Base-by-base conservation (phyloP, 2,113 vertebrate genomes). In the Ptychochromis oligacanthus region DNA sequence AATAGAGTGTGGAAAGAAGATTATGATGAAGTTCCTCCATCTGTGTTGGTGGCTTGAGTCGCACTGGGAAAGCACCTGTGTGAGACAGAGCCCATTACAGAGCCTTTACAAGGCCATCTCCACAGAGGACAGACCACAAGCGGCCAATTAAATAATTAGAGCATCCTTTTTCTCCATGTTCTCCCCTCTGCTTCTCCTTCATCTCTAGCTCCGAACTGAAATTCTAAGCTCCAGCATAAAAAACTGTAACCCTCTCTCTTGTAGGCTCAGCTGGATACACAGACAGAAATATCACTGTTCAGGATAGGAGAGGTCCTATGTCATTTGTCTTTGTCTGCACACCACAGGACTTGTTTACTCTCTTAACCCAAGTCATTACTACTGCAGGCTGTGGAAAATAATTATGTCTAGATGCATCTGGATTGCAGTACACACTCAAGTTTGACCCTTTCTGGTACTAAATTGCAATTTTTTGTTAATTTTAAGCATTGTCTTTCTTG, bases 91-190 rank as follows among this genome's bases (percentile, higher is more conserved):
- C 54, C 80, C 82, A 89, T 90, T 88, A 93, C 38, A 76, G 78
- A 91, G 78, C 54, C 13, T 34, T 87, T 87, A 84, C 77, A 54
- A 79, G 54, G 80, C 64, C 79, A 67, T 86, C 59, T 89, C 92
- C 84, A 88, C 77, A 43, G 84, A 83, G 81, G 40, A 64, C 81
- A 77, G 67, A 87, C 79, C 87, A 80, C 86, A 81, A 91, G 89
- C 64, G 92, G 81, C 82, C 88, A 89, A 90, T 93, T 92, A 91
- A 75, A 75, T 78, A 89, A 94, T 92, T 85, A 88, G 75, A 84
- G 81, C 76, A 61, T 81, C 40, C 28, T 36, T 90, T 86, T 57
- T 57, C 55, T 70, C 77, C 17, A 6, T 24, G 49, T 74, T 26
- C 72, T n/a, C 64, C n/a, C 18, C 22, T 38, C 34, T 58, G 36